These are phyloP conservation scores for Polymixis flavicincta DNA, from an alignment of 2,888 invertebrate genomes.

Conservation along the genomic window DNA sequence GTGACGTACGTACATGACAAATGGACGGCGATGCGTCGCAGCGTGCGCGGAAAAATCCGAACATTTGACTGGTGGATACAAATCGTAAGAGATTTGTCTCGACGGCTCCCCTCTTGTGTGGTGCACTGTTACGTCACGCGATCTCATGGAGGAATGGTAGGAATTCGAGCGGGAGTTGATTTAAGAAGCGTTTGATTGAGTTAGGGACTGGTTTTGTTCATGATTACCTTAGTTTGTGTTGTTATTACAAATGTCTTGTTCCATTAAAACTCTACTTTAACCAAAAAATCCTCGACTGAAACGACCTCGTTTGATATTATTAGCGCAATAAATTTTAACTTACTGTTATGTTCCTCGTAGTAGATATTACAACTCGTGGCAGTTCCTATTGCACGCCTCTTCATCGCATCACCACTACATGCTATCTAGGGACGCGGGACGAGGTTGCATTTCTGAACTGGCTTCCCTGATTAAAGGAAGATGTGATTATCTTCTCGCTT, in stretches of 20 bases:
- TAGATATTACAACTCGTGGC: background rate
- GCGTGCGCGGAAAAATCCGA: constrained; percentile 47
- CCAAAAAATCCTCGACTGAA: background rate
- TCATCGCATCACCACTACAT: background rate
- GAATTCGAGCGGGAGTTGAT: constrained; percentile 1
- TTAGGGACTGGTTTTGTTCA: constrained; percentile 11
- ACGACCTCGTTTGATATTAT: background rate
- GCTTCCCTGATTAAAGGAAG: background rate
- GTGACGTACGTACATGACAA: constrained; percentile 50
- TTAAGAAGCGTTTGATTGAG: constrained; percentile 28
- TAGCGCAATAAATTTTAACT: background rate
- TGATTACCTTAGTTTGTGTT: background rate
- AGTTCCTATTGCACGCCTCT: background rate
- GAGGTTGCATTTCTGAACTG: background rate
- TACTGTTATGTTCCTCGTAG: background rate
- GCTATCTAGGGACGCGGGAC: too few relatives aligned
- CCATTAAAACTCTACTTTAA: background rate
- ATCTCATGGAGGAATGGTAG: background rate
- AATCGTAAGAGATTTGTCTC: constrained; percentile 59
- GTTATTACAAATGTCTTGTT: background rate
- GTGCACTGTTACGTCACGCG: constrained; percentile 47
- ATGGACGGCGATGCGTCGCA: constrained; percentile 46
- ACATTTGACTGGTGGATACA: constrained; percentile 62
- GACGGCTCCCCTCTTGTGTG: constrained; percentile 34
- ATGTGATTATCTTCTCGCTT: background rate